Conservation (phyloP, 2,113 vertebrate genomes). For the Chelonoidis abingdonii region DNA sequence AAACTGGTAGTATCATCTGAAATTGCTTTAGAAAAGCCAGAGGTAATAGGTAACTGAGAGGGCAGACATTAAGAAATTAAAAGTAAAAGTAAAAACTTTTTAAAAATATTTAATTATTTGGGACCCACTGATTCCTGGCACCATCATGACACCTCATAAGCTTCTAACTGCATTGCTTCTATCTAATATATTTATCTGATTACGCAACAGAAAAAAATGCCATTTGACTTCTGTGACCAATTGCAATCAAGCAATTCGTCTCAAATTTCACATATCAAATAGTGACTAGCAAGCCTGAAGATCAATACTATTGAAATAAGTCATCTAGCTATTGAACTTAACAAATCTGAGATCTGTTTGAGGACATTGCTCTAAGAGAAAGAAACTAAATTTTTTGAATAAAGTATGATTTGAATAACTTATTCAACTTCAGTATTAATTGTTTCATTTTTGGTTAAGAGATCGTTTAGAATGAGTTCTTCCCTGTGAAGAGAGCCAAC, state of each 20-base stretch:
- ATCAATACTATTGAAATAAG: neutral
- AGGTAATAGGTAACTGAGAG: neutral
- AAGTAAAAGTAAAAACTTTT: neutral
- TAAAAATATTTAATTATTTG: neutral
- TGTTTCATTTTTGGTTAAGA: neutral
- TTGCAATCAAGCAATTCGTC: neutral
- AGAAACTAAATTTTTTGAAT: constrained; percentile 34
- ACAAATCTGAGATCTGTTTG: constrained; percentile 29
- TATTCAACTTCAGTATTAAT: constrained; percentile 1
- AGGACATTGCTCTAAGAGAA: constrained; percentile 26
- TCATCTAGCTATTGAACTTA: constrained; percentile 30
- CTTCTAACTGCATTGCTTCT: neutral
- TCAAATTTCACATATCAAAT: constrained; percentile 11
- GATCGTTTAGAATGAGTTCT: neutral
- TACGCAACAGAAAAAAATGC: neutral
- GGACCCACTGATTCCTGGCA: neutral
- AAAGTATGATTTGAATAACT: neutral
- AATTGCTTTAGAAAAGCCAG: neutral
- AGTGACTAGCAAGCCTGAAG: constrained; percentile 8
- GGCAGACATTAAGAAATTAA: neutral
- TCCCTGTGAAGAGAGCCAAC: neutral
- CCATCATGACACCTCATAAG: neutral
- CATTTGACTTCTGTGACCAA: neutral
- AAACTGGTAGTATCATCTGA: fast-evolving
- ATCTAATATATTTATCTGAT: neutral